Base-by-base conservation (phyloP, 1,140 invertebrate species). In the Dendroctonus valens region DNA sequence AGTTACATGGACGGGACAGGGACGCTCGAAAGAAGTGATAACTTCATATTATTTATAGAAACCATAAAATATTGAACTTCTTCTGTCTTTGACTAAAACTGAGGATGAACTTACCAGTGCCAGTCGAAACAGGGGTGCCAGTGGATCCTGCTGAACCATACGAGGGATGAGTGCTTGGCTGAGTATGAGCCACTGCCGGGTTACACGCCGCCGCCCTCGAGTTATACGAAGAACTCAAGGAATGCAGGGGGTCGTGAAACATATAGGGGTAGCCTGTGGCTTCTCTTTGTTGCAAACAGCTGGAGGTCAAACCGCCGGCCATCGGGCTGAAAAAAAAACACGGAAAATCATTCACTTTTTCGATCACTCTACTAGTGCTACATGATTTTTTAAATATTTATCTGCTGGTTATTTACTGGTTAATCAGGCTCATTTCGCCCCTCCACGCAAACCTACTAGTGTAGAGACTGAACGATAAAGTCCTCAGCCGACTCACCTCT, bases 281-380 rank as follows among this genome's bases (percentile, higher is more conserved):
- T 70, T 93, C 84, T n/a, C 92, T 84, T 81, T 94, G 92, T 79
- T 96, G 93, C 61, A 96, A 85, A 79, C 94, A 97, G 75, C 92
- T 92, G 59, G 90, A 89, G 71, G 88, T 87, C 74, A 93, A 77
- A 70, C 87, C 87, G 59, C 85, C 83, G 26, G 90, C 87, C 91
- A 94, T 94, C 44, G 90, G 90, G 79, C 89, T 91, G 84, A 68
- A 79, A 80, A 69, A 71, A 72, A 75, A 59, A 66, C 63, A 68
- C 48, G 51, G 62, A 61, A 54, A 52, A 52, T 26, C 26, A 26
- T 26, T 26, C 26, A 26, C 26, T 26, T 26, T 26, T 26, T 26
- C 26, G 3, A 26, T 26, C 26, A 26, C 26, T 26, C 26, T 26
- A 26, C 1, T 26, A n/a, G n/a, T 26, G 26, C 26, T 26, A 26